A percentile compares a stretch with the other conserved stretches of the same genome.
Evolutionary conservation across 2,888 invertebrate genomes (phyloP).

Genomic region (Steinernema carpocapsae): DNA sequence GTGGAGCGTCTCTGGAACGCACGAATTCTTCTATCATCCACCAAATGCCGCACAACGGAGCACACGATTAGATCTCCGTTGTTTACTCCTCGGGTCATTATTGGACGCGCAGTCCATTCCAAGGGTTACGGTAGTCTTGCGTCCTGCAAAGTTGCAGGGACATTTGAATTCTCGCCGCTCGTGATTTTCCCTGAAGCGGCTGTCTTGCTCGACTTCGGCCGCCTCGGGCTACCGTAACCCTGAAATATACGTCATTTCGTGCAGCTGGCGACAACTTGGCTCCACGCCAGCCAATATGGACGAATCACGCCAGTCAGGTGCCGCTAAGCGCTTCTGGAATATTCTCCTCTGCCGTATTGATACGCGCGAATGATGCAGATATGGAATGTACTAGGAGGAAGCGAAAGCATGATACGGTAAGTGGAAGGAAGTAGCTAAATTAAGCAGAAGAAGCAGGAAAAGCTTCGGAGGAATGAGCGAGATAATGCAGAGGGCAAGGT

Average conservation of each 20-base stretch:
- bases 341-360: not conserved
- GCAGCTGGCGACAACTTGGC: not conserved
- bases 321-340: conserved; percentile 7
- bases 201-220: not conserved
- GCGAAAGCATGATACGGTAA: no score
- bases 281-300: not conserved
- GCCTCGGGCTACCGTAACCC: not conserved
- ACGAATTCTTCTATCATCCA: no score
- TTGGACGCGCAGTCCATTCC: conserved; percentile 6
- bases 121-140: not conserved
- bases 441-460: no score
- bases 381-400: no score
- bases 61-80: not conserved
- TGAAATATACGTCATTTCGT: not conserved
- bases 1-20: no score
- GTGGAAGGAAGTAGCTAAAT: no score
- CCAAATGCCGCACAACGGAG: no score
- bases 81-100: not conserved
- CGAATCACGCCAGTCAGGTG: no score
- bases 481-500: no score
- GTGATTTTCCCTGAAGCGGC: not conserved
- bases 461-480: no score
- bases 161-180: not conserved
- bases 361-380: no score
- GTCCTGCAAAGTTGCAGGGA: conserved; percentile 2